Evolutionary conservation across 1,140 invertebrate species (phyloP).

Genomic region (Drosophila sp.): DNA sequence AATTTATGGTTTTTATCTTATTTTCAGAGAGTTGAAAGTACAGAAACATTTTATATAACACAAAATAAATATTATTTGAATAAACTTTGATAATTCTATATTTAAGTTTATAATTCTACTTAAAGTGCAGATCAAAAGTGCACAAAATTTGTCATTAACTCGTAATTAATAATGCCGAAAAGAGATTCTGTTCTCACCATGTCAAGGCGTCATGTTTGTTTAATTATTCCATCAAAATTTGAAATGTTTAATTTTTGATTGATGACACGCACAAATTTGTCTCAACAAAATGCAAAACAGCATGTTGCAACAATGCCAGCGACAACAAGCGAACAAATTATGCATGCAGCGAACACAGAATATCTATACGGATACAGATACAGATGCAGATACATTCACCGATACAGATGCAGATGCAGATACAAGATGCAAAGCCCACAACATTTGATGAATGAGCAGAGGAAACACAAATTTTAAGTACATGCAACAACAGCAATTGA

Average conservation of each 20-base stretch:
- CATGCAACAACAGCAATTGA: constrained; percentile 51
- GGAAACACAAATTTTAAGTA: constrained; percentile 48
- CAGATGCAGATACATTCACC: constrained; percentile 1
- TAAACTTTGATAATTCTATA: background rate
- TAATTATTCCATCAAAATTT: constrained; percentile 71
- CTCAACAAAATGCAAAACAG: constrained; percentile 66
- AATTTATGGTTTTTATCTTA: background rate
- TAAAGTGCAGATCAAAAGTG: constrained; percentile 1
- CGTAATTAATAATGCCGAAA: constrained; percentile 5
- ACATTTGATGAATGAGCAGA: constrained; percentile 56
- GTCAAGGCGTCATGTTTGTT: constrained; percentile 50
- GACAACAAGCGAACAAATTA: constrained; percentile 29
- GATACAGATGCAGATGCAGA: constrained; percentile 9
- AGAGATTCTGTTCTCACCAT: constrained; percentile 39
- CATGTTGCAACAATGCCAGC: constrained; percentile 25
- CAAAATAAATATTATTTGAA: background rate
- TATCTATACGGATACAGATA: constrained; percentile 12
- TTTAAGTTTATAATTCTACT: background rate
- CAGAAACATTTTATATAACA: background rate
- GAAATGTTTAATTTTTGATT: constrained; percentile 71
- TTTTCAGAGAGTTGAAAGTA: no score
- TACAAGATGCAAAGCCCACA: constrained; percentile 29
- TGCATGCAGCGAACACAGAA: constrained; percentile 18
- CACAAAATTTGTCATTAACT: constrained; percentile 37
- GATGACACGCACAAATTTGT: constrained; percentile 78